Evolutionary conservation across 92 coral and sea anemone genomes (phyloP), one percentile per base, ranked within the genome.

Genomic region (Siderastrea siderea): DNA sequence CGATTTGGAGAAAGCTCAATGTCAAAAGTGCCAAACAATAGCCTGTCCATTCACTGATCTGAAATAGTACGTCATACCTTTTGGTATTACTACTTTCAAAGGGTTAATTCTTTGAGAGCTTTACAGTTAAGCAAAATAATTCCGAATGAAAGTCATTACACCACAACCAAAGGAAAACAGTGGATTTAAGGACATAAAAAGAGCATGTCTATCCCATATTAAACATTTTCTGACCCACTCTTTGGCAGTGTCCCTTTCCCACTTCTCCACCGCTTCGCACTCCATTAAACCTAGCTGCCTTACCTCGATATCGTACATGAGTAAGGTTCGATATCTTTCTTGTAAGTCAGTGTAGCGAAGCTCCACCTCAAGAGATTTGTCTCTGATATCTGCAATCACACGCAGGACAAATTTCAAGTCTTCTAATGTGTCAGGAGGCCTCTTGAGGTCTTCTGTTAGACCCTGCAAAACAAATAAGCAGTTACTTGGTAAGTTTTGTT

Each of bases 331-430:
- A 77, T 98, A 98, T 93, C 99, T 93, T 67, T 98, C 99, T 63
- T 93, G 95, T 61, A 98, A 88, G 82, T 98, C 99, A 64, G 92
- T 92, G 67, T 90, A 90, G 50, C 95, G 88, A 72, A 98, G 96
- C 70, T 98, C 99, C 83, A 96, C 98, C 83, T 95, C 97, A n/a
- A 98, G 89, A 1, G 99, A 96, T 95, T 95, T 98, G 88, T 98
- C 99, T 71, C 99, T 91, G 83, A 98, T 98, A 76, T 96, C 96
- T 73, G 99, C 99, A 54, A 98, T 98, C 59, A 98, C 98, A 77
- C 99, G 96, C 71, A 98, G 88, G 54, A 98, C 99, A 88, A 98
- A 98, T 91, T 98, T 98, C 88, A 98, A 86, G 85, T 98, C 99
- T 78, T 95, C 99, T 62, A 98, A 77, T 14, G 98, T 98, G 80